Percentiles rank a stretch among this genome's conserved stretches.
phyloP scores from a whole-genome alignment of 2,797 vertebrate species.

The Spondyliosoma cantharus region DNA sequence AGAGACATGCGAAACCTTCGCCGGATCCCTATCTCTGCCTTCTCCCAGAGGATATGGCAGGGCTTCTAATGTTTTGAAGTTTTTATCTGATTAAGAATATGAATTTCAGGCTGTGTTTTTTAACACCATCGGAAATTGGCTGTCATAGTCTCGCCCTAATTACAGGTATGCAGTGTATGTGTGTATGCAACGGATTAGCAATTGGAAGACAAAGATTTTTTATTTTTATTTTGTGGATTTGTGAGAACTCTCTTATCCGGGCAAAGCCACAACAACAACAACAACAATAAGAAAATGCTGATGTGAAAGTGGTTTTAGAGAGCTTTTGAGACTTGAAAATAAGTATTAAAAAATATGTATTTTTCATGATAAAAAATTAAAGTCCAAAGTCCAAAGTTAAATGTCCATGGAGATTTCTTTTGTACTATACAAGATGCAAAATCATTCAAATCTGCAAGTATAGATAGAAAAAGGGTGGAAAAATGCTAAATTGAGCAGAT shows the following conservation, averaged over 20 bases:
- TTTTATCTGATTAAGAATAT: slow-evolving; percentile 79
- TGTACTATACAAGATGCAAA: neutral
- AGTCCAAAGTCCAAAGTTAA: too few species aligned
- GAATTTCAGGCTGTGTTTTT: slow-evolving; percentile 63
- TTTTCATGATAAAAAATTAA: neutral
- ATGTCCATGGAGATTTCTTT: neutral
- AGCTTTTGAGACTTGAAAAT: neutral
- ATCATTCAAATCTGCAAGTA: neutral
- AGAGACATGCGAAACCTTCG: slow-evolving; percentile 66
- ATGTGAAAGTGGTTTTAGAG: neutral
- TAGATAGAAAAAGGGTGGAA: neutral
- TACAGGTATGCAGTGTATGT: slow-evolving; percentile 48
- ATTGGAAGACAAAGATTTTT: slow-evolving; percentile 30
- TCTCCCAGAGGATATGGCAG: slow-evolving; percentile 60
- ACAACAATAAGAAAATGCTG: slow-evolving; percentile 2
- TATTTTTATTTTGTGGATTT: slow-evolving; percentile 1
- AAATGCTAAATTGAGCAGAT: neutral
- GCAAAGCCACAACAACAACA: neutral
- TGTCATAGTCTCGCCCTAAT: slow-evolving; percentile 56
- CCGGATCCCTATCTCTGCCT: slow-evolving; percentile 68
- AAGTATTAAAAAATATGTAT: neutral
- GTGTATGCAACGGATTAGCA: slow-evolving; percentile 49
- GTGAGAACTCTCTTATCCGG: slow-evolving; percentile 12
- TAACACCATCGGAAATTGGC: slow-evolving; percentile 55
- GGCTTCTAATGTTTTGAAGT: slow-evolving; percentile 70